These are phyloP conservation scores for Holothuria scabra DNA, from an alignment of 53 echinoderm and acorn worm genomes.

Conservation along the genomic window DNA sequence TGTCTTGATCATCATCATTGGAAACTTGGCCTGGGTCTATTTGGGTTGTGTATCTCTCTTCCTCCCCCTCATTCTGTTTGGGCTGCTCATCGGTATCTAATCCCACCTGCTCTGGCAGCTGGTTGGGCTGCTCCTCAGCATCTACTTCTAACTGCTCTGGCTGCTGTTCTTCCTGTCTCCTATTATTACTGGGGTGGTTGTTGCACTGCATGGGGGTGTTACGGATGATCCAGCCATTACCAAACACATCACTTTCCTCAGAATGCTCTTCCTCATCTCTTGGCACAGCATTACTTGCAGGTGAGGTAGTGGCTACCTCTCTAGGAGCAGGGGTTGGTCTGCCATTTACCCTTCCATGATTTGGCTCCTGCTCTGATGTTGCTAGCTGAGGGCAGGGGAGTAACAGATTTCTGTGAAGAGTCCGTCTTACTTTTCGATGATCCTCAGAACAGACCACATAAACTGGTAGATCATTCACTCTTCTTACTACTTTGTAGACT, in stretches of 20 bases:
- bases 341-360: not conserved
- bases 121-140: no score
- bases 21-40: no score
- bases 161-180: not conserved
- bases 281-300: not conserved
- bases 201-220: not conserved
- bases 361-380: not conserved
- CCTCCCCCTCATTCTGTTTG: no score
- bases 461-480: slow-evolving; percentile 5
- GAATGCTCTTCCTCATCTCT: not conserved
- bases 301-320: not conserved
- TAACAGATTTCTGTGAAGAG: slow-evolving; percentile 1
- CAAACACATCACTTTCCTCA: not conserved
- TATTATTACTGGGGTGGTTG: not conserved
- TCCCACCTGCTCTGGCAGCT: no score
- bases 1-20: not conserved
- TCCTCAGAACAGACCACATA: slow-evolving; percentile 1
- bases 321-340: slow-evolving; percentile 9
- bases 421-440: not conserved
- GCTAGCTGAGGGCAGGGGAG: not conserved
- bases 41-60: no score
- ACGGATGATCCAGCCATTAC: not conserved
- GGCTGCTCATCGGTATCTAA: no score
- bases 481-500: slow-evolving; percentile 11
- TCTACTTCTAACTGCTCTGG: no score